A percentile compares a stretch with the other conserved stretches of the same genome.
These are phyloP conservation scores for Enteromius mattozi DNA, from an alignment of 2,797 vertebrate genomes.

Conservation along the genomic window DNA sequence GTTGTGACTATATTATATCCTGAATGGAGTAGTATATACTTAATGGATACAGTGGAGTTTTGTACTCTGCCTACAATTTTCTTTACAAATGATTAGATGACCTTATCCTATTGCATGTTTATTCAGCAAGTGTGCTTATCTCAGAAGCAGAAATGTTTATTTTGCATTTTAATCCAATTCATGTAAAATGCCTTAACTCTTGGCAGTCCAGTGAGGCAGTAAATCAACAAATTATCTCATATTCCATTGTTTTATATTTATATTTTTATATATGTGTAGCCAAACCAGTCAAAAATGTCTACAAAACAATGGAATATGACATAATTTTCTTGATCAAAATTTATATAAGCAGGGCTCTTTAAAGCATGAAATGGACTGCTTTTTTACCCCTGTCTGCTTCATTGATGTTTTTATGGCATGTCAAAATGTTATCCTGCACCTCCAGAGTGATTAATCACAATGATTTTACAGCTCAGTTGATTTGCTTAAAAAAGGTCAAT, in stretches of 20 bases:
- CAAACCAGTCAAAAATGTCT: no score
- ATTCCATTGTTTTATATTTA: neutral
- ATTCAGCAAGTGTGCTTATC: neutral
- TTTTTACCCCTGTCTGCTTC: neutral
- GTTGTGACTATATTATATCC: neutral
- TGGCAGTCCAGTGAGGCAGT: neutral
- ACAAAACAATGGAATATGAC: no score
- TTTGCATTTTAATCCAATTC: slow-evolving; percentile 14
- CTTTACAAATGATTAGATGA: neutral
- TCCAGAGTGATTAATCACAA: neutral
- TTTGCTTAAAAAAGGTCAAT: slow-evolving; percentile 7
- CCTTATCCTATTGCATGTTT: neutral
- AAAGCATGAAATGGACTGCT: neutral
- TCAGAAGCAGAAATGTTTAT: neutral
- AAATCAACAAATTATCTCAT: neutral
- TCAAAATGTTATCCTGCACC: slow-evolving; percentile 9
- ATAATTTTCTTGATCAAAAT: no score
- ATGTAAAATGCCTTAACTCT: neutral
- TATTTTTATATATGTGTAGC: neutral
- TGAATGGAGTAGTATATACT: neutral
- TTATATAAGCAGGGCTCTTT: neutral
- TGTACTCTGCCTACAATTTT: neutral
- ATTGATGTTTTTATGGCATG: neutral
- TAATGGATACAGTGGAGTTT: neutral
- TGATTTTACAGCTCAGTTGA: slow-evolving; percentile 6